phyloP scores from a whole-genome alignment of 2,888 invertebrate genomes.

The Tiliacea aurago region DNA sequence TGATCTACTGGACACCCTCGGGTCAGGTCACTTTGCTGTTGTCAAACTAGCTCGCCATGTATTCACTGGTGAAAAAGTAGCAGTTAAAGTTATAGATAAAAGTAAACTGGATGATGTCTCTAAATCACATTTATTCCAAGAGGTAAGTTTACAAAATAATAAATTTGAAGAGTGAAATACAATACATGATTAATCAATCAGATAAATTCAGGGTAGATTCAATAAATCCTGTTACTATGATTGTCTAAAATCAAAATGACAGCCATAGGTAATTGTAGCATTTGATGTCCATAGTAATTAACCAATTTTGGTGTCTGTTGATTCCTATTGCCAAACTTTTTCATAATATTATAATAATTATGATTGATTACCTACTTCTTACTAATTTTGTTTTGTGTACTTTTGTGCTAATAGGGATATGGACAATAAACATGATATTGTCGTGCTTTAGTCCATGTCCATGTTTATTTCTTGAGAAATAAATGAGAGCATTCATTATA shows the following conservation, averaged over 20 bases:
- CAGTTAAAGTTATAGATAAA: conserved; percentile 99
- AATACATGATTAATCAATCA: neutral
- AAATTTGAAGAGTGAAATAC: neutral
- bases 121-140: conserved; percentile 98
- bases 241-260: neutral
- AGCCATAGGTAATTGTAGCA: neutral
- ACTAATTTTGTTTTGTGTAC: conserved; percentile 9
- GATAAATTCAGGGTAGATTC: neutral
- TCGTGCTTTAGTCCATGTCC: neutral
- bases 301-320: neutral
- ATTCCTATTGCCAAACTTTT: neutral
- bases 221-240: neutral
- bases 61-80: conserved; percentile 99
- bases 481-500: neutral
- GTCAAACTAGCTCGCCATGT: conserved; percentile 99
- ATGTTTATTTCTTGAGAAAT: neutral
- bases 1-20: conserved; percentile 99
- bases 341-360: neutral
- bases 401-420: neutral
- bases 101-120: conserved; percentile 99
- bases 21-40: conserved; percentile 99
- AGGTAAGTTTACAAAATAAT: conserved; percentile 90
- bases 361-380: neutral
- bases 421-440: neutral
- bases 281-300: neutral